These are phyloP conservation scores for Ficedula albicollis DNA, from an alignment of 2,797 vertebrate genomes.

Conservation along the genomic window DNA sequence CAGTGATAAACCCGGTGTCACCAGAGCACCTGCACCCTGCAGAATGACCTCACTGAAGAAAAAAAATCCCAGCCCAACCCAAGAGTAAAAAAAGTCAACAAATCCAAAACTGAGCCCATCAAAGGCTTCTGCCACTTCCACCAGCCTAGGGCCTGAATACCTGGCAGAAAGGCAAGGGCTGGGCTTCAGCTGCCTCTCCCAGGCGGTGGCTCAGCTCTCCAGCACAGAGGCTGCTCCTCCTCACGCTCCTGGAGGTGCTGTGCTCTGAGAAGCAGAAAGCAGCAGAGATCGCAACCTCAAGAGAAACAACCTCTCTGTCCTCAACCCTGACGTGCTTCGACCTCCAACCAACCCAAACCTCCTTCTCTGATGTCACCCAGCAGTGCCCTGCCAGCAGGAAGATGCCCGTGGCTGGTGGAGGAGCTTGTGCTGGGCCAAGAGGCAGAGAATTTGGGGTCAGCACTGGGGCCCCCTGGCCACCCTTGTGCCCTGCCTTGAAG, in stretches of 20 bases:
- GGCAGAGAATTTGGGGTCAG: neutral
- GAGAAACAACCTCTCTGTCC: neutral
- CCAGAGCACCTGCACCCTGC: neutral
- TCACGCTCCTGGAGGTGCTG: fast-evolving
- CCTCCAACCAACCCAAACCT: fast-evolving
- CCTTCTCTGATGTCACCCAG: fast-evolving
- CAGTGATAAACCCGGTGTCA: fast-evolving
- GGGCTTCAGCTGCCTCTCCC: neutral
- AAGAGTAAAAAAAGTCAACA: neutral
- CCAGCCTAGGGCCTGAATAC: fast-evolving
- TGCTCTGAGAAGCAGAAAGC: neutral
- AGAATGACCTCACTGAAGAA: neutral
- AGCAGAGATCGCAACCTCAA: neutral
- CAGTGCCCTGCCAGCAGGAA: neutral
- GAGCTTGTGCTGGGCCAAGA: neutral
- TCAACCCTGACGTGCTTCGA: fast-evolving
- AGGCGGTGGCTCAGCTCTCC: neutral
- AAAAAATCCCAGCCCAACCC: neutral
- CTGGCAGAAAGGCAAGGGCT: neutral
- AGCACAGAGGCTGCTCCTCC: neutral
- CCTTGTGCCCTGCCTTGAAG: neutral
- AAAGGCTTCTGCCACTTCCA: neutral
- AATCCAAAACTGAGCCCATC: neutral
- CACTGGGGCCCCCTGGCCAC: neutral
- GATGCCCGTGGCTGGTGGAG: fast-evolving